Base-by-base conservation (phyloP, 2,113 vertebrate species). In the Oryzias curvinotus region DNA sequence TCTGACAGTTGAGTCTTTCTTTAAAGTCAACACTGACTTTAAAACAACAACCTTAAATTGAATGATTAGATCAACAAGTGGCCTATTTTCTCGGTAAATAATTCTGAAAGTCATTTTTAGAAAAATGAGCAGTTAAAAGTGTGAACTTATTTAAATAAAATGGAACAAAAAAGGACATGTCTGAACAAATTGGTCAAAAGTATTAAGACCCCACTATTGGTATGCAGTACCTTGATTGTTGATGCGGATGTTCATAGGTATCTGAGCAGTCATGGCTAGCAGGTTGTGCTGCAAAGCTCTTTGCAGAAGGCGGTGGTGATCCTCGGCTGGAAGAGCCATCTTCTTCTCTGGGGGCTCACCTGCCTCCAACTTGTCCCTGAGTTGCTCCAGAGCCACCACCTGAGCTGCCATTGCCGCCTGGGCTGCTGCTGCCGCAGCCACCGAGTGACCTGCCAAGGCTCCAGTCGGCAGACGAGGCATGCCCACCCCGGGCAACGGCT, bases 201-300 rank as follows among this genome's bases (percentile, higher is more conserved):
- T 1, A 28, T 7, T 30, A 4, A 58, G 23, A 52, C 30, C 19
- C 14, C 4, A 17, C 45, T 47, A 15, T 12, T 8, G 14, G 23
- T 17, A 47, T 18, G 62, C 15, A 23, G 51, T 92, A 95, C 96
- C 95, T 93, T 96, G 96, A 90, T 91, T 96, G 85, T 94, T 98
- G 91, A 98, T 98, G 49, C 96, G 95, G 79, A 99, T 96, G 90
- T 94, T 99, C 97, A 99, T 99, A 19, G 97, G 97, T 75, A 98
- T 86, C 90, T 98, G 97, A 1, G 93, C 91, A 0, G 94, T 94
- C 96, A 98, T 98, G 68, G 96, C 95, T 78, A 99, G 90, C 63
- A 98, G 90, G 90, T 98, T 99, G 80, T 98, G 96, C 89, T 98
- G 96, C 59, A 99, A 84, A 0, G 95, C 95, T 51, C 95, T 93